Percentiles rank a stretch among this genome's conserved stretches.
Conservation (phyloP, 2,797 vertebrate genomes). For the Manis javanica region DNA sequence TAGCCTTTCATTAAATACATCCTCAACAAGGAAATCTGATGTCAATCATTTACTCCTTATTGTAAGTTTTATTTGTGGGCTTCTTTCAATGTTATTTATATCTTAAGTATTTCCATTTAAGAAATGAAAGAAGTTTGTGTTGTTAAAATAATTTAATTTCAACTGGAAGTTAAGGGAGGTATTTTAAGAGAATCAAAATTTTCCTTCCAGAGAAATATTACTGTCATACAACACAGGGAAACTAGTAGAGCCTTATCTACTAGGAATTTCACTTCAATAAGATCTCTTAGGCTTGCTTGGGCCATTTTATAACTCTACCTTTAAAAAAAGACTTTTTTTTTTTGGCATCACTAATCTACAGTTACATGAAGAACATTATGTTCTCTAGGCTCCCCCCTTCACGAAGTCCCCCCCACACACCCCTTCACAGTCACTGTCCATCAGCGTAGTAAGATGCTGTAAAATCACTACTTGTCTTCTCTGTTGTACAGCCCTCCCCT, state of each 20-base stretch:
- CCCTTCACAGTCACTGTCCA: too few species aligned
- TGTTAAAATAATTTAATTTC: conserved; percentile 32
- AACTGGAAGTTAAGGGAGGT: not conserved
- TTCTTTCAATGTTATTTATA: conserved; percentile 10
- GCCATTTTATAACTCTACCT: not conserved
- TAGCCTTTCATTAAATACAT: too few species aligned
- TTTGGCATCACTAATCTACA: too few species aligned
- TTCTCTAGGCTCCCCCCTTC: too few species aligned
- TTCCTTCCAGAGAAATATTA: not conserved
- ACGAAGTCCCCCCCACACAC: too few species aligned
- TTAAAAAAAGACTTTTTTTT: not conserved
- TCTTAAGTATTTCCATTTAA: conserved; percentile 17
- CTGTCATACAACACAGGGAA: not conserved
- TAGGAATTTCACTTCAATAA: not conserved
- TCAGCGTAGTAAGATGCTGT: too few species aligned
- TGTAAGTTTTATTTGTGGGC: not conserved
- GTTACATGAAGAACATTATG: too few species aligned
- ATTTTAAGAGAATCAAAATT: too few species aligned
- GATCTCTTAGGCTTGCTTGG: not conserved
- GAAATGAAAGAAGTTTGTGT: conserved; percentile 18
- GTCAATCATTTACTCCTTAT: too few species aligned
- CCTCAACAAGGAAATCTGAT: too few species aligned
- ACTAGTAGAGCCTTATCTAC: not conserved
- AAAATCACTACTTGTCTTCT: too few species aligned
- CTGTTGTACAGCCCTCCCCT: too few species aligned